Evolutionary conservation across 2,797 vertebrate genomes (phyloP).

Genomic region (Coluber constrictor): DNA sequence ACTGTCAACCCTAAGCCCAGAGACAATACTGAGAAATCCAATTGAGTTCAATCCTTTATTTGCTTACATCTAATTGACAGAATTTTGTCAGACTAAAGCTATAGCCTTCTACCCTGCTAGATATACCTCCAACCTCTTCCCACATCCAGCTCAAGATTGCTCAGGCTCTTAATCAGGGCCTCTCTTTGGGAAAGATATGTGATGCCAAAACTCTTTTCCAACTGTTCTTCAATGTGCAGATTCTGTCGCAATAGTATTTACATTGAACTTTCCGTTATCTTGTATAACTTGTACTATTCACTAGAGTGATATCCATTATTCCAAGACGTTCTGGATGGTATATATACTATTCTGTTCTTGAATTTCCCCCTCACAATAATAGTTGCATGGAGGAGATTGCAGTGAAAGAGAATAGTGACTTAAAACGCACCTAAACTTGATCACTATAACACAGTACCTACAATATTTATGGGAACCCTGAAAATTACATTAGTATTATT

Average conservation of each 20-base stretch:
- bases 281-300: background rate
- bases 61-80: background rate
- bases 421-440: background rate
- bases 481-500: background rate
- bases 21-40: background rate
- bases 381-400: background rate
- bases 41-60: background rate
- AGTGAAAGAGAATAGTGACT: background rate
- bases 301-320: background rate
- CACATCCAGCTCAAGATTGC: background rate
- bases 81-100: background rate
- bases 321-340: background rate
- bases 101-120: background rate
- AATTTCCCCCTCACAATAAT: background rate
- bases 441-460: background rate
- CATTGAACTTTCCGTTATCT: background rate
- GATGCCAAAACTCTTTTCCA: background rate
- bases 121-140: background rate
- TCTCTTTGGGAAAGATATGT: background rate
- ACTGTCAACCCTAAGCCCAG: background rate
- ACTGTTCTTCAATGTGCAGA: background rate
- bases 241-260: background rate
- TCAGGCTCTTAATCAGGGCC: background rate
- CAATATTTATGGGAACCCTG: background rate
- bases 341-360: background rate